Evolutionary conservation across 2,113 vertebrate genomes (phyloP).

Genomic region (Amazona guildingii): DNA sequence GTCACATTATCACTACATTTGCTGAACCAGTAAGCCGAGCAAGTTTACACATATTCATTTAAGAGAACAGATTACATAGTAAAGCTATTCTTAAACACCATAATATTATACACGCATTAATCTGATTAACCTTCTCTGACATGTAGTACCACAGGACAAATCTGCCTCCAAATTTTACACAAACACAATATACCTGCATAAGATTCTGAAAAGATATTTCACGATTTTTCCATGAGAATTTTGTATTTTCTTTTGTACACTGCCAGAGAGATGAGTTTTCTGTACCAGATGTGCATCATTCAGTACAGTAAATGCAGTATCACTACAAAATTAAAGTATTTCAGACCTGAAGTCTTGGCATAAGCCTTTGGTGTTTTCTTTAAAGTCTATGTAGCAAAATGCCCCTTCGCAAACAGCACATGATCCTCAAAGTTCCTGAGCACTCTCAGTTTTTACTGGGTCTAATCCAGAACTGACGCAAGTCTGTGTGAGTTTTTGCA

Average conservation of each 20-base stretch:
- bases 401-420: not conserved
- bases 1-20: not conserved
- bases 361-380: not conserved
- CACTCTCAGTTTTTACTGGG: not conserved
- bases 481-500: not conserved
- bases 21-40: not conserved
- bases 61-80: not conserved
- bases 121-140: not conserved
- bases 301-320: not conserved
- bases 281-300: not conserved
- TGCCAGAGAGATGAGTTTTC: not conserved
- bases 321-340: not conserved
- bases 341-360: not conserved
- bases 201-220: not conserved
- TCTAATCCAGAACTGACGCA: not conserved
- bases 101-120: not conserved
- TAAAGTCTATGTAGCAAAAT: not conserved
- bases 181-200: accelerated
- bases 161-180: not conserved
- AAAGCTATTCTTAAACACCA: not conserved
- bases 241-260: not conserved
- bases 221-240: not conserved
- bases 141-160: not conserved
- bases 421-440: not conserved
- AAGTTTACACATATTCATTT: not conserved